Base-by-base conservation (phyloP, 2,888 invertebrate species). In the Unio delphinus region DNA sequence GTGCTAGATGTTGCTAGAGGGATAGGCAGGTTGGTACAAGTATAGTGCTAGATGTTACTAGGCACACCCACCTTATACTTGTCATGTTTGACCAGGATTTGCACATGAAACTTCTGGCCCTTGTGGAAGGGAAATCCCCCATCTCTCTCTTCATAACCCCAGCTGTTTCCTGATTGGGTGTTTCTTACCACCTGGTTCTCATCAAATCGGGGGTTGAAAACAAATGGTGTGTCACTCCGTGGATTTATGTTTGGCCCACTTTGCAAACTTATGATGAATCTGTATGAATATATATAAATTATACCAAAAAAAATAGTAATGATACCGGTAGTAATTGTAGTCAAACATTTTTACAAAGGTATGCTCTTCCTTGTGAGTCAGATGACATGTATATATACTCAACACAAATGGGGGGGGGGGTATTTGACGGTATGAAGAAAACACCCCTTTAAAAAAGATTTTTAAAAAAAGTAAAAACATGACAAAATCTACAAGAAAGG, bases 141-240 rank as follows among this genome's bases (percentile, higher is more conserved):
- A 11, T 56, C 34, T 26, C 78, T 71, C 65, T 81, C 83, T 67
- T 83, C 83, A 1, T 34, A 1, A 1, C 82, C 82, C 83, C 83
- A 83, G 17, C 17, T 54, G 8, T 79, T 78, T 55, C 65, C 61
- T 30, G 78, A 71, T 55, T 75, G 69, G 45, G 72, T 64, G 64
- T 82, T 83, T 11, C 81, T 61, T 11, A 83, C 80, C 0, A 83
- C 68, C 34, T 72, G 72, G 8, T 71, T 65, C 30, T 82, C 78
- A 59, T 77, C 70, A 61, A 82, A 79, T 26, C 83, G 72, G 18
- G 77, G 76, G 68, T 83, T 83, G 64, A 83, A 78, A 66, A 79
- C 79, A 6, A 83, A 69, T 3, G 74, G 78, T 28, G 72, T 71
- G 68, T 81, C 79, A 17, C 69, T 68, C n/a, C 55, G 57, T 7